Percentiles rank a stretch among this genome's conserved stretches.
Conservation (phyloP, 2,888 invertebrate genomes). For the Caradrina clavipalpis region DNA sequence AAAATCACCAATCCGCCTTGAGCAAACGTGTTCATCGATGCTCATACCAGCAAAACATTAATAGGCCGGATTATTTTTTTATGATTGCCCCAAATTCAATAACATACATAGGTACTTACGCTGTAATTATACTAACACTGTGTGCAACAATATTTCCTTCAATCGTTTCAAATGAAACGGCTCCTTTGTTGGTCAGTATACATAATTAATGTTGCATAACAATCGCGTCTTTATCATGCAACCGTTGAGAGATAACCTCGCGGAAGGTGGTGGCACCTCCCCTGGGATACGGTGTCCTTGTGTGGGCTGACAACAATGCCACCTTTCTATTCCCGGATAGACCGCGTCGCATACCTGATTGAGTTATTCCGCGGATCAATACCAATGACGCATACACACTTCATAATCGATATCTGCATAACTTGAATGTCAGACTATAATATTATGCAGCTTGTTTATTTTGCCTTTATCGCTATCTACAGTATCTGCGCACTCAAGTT, state of each 20-base stretch:
- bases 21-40: no score
- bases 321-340: slow-evolving; percentile 76
- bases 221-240: slow-evolving; percentile 49
- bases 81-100: slow-evolving; percentile 20
- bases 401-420: slow-evolving; percentile 50
- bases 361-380: slow-evolving; percentile 73
- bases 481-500: slow-evolving; percentile 31
- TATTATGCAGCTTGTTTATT: slow-evolving; percentile 27
- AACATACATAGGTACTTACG: neutral
- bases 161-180: slow-evolving; percentile 41
- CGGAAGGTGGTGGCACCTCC: slow-evolving; percentile 60
- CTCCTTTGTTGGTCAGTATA: slow-evolving; percentile 35
- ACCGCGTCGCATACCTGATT: slow-evolving; percentile 69
- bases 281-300: slow-evolving; percentile 74
- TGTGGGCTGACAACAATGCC: slow-evolving; percentile 77
- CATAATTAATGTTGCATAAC: slow-evolving; percentile 54
- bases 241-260: slow-evolving; percentile 52
- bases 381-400: slow-evolving; percentile 73
- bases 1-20: no score
- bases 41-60: no score
- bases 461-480: slow-evolving; percentile 43
- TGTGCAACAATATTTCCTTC: slow-evolving; percentile 42
- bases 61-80: neutral
- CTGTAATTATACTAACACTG: neutral
- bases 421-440: slow-evolving; percentile 27